phyloP scores from a whole-genome alignment of 2,888 invertebrate species.

The Hoplodrina blanda region DNA sequence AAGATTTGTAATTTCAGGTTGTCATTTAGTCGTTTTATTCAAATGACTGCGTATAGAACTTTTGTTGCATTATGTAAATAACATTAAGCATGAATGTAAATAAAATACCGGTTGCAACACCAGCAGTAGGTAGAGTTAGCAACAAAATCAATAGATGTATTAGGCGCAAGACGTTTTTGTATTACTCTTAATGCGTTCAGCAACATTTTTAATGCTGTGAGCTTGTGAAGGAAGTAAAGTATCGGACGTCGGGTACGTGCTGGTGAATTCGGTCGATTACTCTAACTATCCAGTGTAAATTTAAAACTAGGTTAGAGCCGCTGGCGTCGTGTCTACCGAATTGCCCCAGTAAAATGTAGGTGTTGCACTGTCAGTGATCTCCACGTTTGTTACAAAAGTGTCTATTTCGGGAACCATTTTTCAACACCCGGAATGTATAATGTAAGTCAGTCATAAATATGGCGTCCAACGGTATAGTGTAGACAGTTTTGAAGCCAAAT shows the following conservation, averaged over 20 bases:
- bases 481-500: neutral
- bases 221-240: conserved; percentile 52
- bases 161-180: conserved; percentile 31
- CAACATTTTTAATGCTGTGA: conserved; percentile 38
- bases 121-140: conserved; percentile 24
- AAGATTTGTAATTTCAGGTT: neutral
- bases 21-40: conserved; percentile 14
- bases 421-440: conserved; percentile 35
- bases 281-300: conserved; percentile 79
- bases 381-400: conserved; percentile 45
- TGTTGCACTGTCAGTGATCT: conserved; percentile 45
- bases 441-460: conserved; percentile 26
- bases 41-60: conserved; percentile 11
- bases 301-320: conserved; percentile 86
- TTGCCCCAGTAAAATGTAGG: conserved; percentile 71
- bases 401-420: conserved; percentile 58
- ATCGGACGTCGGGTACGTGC: conserved; percentile 48
- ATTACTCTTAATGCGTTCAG: conserved; percentile 22
- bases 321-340: conserved; percentile 72
- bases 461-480: neutral
- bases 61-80: conserved; percentile 27
- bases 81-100: conserved; percentile 15
- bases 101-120: conserved; percentile 29
- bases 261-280: conserved; percentile 77
- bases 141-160: conserved; percentile 31